Evolutionary conservation across 2,113 vertebrate species (phyloP), one percentile per base, ranked within the genome.

Genomic region (Anoura caudifer): DNA sequence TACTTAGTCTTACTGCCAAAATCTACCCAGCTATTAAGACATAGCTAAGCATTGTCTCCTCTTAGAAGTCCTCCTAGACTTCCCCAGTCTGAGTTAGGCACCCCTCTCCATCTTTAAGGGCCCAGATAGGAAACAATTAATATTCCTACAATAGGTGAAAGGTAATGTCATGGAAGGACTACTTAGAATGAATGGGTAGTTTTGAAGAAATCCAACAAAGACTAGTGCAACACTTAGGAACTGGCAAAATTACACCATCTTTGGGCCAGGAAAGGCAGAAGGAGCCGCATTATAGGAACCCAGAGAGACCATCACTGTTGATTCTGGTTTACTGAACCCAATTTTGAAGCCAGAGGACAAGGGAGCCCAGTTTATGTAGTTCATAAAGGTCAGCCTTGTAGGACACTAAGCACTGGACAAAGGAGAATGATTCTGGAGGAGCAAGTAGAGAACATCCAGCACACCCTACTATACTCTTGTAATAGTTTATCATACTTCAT

Each of bases 351-450:
- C 28, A 89, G 73, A 69, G 80, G n/a, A 36, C 22, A 36, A 93
- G 33, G 16, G 26, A 95, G 9, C 3, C n/a, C 19, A 36, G 50
- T 43, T 95, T 45, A n/a, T 93, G 41, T 87, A 52, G n/a, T 69
- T 20, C 6, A n/a, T 70, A 87, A 80, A 91, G 13, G 14, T 52
- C 19, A 70, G 43, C 36, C 11, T 83, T 33, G 17, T 83, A 82
- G 50, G 36, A 13, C 28, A 54, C 26, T 41, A 38, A 87, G 50
- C 14, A 4, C 15, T 47, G 22, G 9, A 41, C 72, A 20, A 95
- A 92, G 61, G 91, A 47, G 69, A 95, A 65, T 79, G 50, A 33
- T 73, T 85, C 43, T 85, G 52, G 52, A 96, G 67, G 56, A 96
- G 28, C 56, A 75, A 61, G 85, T 61, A 72, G 65, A 65, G 52